These are phyloP conservation scores for Enoplolaimus lenunculus DNA, from an alignment of 2,888 invertebrate genomes.

Conservation along the genomic window DNA sequence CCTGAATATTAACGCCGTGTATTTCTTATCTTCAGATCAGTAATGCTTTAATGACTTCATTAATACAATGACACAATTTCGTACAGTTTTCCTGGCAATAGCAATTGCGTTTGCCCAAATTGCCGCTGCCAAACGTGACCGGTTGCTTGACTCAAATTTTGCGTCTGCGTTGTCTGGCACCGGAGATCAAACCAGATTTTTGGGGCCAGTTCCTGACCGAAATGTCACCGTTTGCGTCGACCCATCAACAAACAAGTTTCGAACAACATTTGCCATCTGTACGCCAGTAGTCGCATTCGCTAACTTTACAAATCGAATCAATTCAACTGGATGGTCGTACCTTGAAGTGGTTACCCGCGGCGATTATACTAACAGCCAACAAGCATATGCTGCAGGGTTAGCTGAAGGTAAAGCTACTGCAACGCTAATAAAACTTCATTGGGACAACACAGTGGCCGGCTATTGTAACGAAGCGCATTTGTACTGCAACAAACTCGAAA, in stretches of 20 bases:
- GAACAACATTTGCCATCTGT: background rate
- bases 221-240: background rate
- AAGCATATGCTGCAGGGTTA: slow-evolving; percentile 71
- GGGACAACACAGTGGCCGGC: slow-evolving; percentile 56
- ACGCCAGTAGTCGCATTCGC: background rate
- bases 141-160: no score
- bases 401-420: slow-evolving; percentile 68
- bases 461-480: slow-evolving; percentile 47
- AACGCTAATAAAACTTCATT: slow-evolving; percentile 62
- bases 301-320: slow-evolving; percentile 5
- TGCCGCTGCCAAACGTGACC: no score
- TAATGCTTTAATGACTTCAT: no score
- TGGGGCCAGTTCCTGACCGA: background rate
- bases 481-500: slow-evolving; percentile 54
- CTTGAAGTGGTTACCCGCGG: slow-evolving; percentile 63
- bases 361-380: slow-evolving; percentile 59
- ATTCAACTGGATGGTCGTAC: slow-evolving; percentile 57
- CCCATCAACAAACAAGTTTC: background rate
- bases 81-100: no score
- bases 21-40: no score
- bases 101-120: no score
- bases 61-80: no score
- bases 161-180: no score
- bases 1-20: no score
- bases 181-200: no score